Percentiles rank a stretch among this genome's conserved stretches.
Evolutionary conservation across 1,140 invertebrate genomes (phyloP).

Genomic region (Caenorhabditis elegans): DNA sequence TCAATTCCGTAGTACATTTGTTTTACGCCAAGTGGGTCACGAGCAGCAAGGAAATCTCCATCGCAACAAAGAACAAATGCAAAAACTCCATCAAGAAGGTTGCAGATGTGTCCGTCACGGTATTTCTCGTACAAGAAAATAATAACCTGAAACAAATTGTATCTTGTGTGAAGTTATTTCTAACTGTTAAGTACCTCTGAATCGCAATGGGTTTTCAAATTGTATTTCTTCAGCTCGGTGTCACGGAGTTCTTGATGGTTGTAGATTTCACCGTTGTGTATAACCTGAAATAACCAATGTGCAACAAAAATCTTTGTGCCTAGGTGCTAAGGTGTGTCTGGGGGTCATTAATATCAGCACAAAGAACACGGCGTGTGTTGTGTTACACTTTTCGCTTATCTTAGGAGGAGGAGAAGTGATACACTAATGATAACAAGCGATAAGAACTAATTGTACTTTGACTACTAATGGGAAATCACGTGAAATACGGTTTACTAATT

Average conservation of each 20-base stretch:
- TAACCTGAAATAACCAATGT: conserved; percentile 52
- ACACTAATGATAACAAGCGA: neutral
- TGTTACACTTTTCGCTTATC: neutral
- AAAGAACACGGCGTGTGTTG: conserved; percentile 18
- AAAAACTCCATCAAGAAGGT: conserved; percentile 62
- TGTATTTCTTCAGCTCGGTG: conserved; percentile 47
- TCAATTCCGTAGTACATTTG: conserved; percentile 63
- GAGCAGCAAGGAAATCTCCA: conserved; percentile 62
- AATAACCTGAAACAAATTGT: conserved; percentile 46
- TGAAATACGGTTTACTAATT: too few species aligned
- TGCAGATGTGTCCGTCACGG: conserved; percentile 54
- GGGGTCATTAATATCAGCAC: conserved; percentile 22
- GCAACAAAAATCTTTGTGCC: neutral
- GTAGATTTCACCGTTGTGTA: conserved; percentile 67
- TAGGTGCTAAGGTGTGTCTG: neutral
- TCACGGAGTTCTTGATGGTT: conserved; percentile 55
- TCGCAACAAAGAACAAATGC: conserved; percentile 61
- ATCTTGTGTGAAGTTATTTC: neutral
- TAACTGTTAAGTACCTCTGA: conserved; percentile 45
- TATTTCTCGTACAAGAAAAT: conserved; percentile 61
- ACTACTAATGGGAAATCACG: neutral
- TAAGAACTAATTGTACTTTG: conserved; percentile 20
- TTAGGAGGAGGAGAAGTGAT: neutral
- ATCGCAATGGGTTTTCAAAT: conserved; percentile 55
- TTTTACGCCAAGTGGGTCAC: conserved; percentile 64